phyloP scores from a whole-genome alignment of 2,113 vertebrate genomes.

The Eurypyga helias region DNA sequence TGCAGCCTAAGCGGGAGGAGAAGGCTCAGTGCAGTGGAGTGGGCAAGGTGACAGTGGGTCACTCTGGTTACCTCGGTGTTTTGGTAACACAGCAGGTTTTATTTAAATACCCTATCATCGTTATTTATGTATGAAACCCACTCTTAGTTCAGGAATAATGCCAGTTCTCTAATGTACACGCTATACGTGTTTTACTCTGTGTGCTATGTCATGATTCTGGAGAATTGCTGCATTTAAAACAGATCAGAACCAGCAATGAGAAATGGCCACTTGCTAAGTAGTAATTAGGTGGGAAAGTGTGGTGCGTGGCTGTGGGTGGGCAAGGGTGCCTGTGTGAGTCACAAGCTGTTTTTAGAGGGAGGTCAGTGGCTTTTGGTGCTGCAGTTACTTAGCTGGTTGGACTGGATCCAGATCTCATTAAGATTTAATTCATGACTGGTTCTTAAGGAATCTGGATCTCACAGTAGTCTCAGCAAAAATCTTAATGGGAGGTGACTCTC shows the following conservation, averaged over 20 bases:
- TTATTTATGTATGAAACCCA: constrained; percentile 29
- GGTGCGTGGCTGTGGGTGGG: neutral
- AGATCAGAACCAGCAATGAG: neutral
- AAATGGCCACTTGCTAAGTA: neutral
- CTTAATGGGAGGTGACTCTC: neutral
- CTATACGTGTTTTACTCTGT: neutral
- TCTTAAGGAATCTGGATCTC: constrained; percentile 13
- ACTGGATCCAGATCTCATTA: constrained; percentile 35
- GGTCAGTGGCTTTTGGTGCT: constrained; percentile 2
- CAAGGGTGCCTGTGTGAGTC: neutral
- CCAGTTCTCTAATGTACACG: neutral
- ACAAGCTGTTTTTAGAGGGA: neutral
- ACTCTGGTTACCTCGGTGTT: neutral
- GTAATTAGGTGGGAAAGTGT: neutral
- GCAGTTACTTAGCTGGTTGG: constrained; percentile 24
- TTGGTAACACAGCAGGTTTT: neutral
- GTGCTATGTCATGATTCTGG: neutral
- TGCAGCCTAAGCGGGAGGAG: neutral
- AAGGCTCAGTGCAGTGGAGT: neutral
- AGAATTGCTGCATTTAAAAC: neutral
- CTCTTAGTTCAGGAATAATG: constrained; percentile 13
- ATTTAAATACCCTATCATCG: neutral
- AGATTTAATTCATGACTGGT: constrained; percentile 24
- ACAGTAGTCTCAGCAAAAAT: constrained; percentile 15
- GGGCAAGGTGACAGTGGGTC: neutral